Base-by-base conservation (phyloP, 2,797 vertebrate genomes). In the Gorsachius magnificus region DNA sequence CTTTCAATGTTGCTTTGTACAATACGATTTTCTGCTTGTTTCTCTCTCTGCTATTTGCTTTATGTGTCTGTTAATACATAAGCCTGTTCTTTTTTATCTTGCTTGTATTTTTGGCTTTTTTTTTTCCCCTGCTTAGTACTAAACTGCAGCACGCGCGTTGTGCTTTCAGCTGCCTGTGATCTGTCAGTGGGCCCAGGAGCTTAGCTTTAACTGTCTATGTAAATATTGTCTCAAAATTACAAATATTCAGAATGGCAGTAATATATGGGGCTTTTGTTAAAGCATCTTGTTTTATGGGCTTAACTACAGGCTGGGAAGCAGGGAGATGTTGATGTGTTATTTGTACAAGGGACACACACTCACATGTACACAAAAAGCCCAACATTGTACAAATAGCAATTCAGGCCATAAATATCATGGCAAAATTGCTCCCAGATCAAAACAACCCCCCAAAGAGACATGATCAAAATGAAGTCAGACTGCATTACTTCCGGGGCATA, bases 171-270 rank as follows among this genome's bases (percentile, higher is more conserved):
- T 50, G 79, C 90, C 88, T 88, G 86, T 71, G 71, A 95, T 88
- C 48, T 90, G 50, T 95, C 95, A 91, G 90, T 8, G 1, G 87
- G 94, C 94, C 79, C 82, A 85, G 93, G 83, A 91, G 71, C 77
- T 74, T 92, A 88, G 75, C 89, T 61, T 95, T 96, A 93, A 57
- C 80, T 3, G 91, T 26, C 90, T 97, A 69, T 94, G 75, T 95
- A 97, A 97, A 97, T 97, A 94, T 97, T 97, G 92, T 77, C 85
- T 95, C 85, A 87, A 97, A 96, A 95, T 89, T 95, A 61, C 91
- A 98, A 96, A 97, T 97, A 97, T 95, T 94, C 97, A 71, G 95
- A 92, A 85, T 83, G 93, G 85, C 94, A 97, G 87, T 80, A 97
- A 95, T 87, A 91, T 83, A 96, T 80, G 61, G 89, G 63, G 56